A percentile compares a stretch with the other conserved stretches of the same genome.
Conservation (phyloP, 1,140 invertebrate genomes). For the Parasteatoda tepidariorum region DNA sequence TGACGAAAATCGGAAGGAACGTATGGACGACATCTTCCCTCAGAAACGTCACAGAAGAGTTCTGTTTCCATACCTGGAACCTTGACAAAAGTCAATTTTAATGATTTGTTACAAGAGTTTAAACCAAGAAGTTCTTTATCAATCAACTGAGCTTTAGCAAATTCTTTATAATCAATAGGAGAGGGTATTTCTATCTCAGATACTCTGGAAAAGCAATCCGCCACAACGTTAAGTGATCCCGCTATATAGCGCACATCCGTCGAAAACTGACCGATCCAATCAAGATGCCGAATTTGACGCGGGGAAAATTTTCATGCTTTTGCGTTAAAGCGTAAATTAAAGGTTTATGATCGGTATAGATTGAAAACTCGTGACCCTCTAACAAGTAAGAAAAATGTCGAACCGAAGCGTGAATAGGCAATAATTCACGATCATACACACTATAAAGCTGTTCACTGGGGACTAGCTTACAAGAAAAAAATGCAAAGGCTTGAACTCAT, state of each 20-base stretch:
- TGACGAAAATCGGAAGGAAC: not conserved
- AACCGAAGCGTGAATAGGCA: too few relatives aligned
- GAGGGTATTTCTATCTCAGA: not conserved
- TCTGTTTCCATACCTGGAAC: not conserved
- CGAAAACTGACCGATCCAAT: not conserved
- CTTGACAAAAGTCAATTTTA: not conserved
- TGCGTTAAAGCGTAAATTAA: not conserved
- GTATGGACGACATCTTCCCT: not conserved
- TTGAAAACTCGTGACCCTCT: too few relatives aligned
- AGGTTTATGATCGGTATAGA: too few relatives aligned
- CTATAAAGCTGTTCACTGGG: too few relatives aligned
- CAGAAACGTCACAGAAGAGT: not conserved
- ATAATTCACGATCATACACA: too few relatives aligned
- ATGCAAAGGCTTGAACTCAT: too few relatives aligned
- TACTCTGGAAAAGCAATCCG: not conserved
- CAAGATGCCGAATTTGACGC: not conserved
- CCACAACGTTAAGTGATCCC: not conserved
- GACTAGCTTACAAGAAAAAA: too few relatives aligned
- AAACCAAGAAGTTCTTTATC: not conserved
- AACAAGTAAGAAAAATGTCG: too few relatives aligned
- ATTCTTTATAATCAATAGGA: not conserved
- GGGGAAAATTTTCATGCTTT: not conserved
- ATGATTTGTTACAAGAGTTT: not conserved
- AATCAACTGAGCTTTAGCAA: not conserved
- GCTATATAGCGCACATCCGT: not conserved